phyloP scores from a whole-genome alignment of 2,113 vertebrate genomes.

The Ochotona princeps region DNA sequence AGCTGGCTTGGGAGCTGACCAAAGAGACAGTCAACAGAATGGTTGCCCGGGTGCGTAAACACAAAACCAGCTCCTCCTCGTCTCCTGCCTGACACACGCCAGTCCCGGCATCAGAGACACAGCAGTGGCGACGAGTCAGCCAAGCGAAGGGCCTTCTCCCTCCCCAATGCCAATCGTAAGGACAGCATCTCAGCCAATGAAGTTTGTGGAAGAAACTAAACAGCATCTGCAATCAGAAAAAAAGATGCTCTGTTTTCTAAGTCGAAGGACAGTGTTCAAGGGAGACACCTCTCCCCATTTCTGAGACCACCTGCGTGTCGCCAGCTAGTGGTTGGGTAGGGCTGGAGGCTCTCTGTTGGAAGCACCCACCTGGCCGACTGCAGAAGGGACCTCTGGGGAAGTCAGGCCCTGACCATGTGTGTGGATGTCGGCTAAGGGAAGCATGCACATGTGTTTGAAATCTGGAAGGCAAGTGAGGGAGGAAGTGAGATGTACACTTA shows the following conservation, averaged over 20 bases:
- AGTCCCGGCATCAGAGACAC: constrained; percentile 31
- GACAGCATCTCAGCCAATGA: not conserved
- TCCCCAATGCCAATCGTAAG: not conserved
- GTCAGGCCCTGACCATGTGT: too few relatives aligned
- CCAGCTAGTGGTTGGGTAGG: not conserved
- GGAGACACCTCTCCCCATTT: not conserved
- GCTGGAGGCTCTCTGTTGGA: not conserved
- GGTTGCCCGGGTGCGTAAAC: constrained; percentile 62
- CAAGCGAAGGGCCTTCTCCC: constrained; percentile 19
- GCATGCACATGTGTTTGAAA: not conserved
- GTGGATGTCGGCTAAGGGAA: not conserved
- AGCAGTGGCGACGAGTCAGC: constrained; percentile 65
- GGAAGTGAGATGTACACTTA: not conserved
- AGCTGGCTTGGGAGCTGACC: constrained; percentile 69
- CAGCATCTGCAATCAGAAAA: not conserved
- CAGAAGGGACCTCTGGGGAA: not conserved
- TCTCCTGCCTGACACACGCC: constrained; percentile 37
- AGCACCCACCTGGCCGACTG: not conserved
- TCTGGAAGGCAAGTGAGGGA: not conserved
- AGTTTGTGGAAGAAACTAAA: constrained; percentile 14
- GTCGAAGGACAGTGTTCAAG: not conserved
- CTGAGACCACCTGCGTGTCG: constrained; percentile 4
- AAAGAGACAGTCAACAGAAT: constrained; percentile 70
- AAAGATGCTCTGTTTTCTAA: constrained; percentile 10
- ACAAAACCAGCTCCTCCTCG: constrained; percentile 55